phyloP scores from a whole-genome alignment of 2,113 vertebrate genomes.

The Holacanthus passer region DNA sequence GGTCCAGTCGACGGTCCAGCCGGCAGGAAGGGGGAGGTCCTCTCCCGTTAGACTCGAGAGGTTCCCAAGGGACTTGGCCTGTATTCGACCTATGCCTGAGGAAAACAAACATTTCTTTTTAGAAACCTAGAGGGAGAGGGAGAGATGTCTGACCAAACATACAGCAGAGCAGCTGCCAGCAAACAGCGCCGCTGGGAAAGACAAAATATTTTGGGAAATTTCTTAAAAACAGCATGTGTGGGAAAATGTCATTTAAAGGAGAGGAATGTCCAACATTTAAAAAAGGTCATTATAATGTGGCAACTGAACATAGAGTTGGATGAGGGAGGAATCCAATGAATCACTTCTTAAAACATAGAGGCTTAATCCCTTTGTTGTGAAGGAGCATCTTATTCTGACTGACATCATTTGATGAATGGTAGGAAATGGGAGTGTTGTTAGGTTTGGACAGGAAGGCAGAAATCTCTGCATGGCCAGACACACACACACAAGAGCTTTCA shows the following conservation, averaged over 20 bases:
- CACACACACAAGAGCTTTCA: constrained; percentile 38
- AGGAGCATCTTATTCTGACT: constrained; percentile 38
- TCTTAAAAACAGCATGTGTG: constrained; percentile 50
- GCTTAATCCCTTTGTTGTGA: not conserved
- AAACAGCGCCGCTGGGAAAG: constrained; percentile 41
- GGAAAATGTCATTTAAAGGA: constrained; percentile 56
- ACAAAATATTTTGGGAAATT: constrained; percentile 35
- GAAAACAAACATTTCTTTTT: constrained; percentile 63
- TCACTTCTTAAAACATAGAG: constrained; percentile 9
- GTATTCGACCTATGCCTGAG: constrained; percentile 93
- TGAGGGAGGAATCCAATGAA: constrained; percentile 37
- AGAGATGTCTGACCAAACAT: constrained; percentile 49
- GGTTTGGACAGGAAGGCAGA: constrained; percentile 59
- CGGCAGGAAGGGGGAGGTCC: constrained; percentile 93
- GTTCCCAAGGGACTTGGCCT: constrained; percentile 97
- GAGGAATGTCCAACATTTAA: constrained; percentile 46
- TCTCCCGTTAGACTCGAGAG: constrained; percentile 91
- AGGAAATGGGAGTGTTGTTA: constrained; percentile 65
- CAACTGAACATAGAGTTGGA: constrained; percentile 16
- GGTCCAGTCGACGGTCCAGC: constrained; percentile 99
- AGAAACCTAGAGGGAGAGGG: constrained; percentile 33
- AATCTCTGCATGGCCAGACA: constrained; percentile 36
- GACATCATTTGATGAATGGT: constrained; percentile 48
- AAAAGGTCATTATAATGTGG: constrained; percentile 39
- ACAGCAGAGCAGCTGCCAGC: constrained; percentile 28